Percentiles rank a stretch among this genome's conserved stretches.
These are phyloP conservation scores for Drosophila histrio DNA, from an alignment of 2,888 invertebrate species.

Conservation along the genomic window DNA sequence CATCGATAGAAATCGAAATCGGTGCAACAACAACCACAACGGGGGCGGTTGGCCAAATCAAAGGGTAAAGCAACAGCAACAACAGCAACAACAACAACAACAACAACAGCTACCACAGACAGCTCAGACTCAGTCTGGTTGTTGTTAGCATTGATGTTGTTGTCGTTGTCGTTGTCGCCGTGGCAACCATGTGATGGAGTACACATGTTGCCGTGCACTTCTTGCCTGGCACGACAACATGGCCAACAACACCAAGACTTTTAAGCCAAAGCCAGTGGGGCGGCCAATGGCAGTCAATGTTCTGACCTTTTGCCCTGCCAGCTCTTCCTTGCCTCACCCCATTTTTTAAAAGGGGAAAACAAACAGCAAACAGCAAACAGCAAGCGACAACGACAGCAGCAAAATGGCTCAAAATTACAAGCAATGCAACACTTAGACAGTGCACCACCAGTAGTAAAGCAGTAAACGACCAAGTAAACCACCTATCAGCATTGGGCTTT, in stretches of 20 bases:
- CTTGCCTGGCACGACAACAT: conserved; percentile 65
- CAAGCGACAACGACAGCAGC: conserved; percentile 28
- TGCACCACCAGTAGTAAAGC: conserved; percentile 16
- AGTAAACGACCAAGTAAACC: conserved; percentile 24
- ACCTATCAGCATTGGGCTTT: conserved; percentile 60
- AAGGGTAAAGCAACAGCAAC: conserved; percentile 26
- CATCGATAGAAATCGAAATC: conserved; percentile 83
- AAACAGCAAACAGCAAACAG: conserved; percentile 5
- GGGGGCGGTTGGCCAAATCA: conserved; percentile 50
- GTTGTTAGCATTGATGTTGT: conserved; percentile 13
- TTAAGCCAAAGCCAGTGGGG: conserved; percentile 34
- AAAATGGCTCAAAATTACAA: conserved; percentile 70
- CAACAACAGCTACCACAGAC: conserved; percentile 12
- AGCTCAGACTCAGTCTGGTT: not conserved
- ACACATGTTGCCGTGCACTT: conserved; percentile 75
- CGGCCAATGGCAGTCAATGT: conserved; percentile 30
- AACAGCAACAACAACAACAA: conserved; percentile 1
- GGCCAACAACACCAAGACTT: conserved; percentile 27
- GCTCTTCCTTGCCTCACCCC: not conserved
- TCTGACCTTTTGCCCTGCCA: conserved; percentile 9
- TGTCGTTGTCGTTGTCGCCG: conserved; percentile 42
- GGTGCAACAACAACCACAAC: conserved; percentile 39
- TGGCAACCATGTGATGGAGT: conserved; percentile 77
- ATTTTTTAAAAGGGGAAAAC: not conserved
- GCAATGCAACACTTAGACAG: conserved; percentile 68